These are phyloP conservation scores for Ylistrum balloti DNA, from an alignment of 1,140 invertebrate species.

Conservation along the genomic window DNA sequence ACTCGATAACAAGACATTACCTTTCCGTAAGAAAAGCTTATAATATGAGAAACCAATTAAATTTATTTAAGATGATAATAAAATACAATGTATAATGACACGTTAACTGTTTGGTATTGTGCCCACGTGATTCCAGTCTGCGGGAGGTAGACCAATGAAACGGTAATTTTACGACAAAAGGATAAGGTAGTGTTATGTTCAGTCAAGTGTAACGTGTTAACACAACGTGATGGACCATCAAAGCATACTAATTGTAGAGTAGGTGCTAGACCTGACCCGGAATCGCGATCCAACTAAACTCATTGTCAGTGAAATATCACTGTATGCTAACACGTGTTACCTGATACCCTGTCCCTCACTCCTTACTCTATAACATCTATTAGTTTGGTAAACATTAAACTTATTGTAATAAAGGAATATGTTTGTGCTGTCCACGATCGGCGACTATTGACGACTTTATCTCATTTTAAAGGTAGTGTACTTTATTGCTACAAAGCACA, in stretches of 20 bases:
- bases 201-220: neutral
- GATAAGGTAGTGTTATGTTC: neutral
- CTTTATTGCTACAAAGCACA: neutral
- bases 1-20: too few relatives aligned
- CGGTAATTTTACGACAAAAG: neutral
- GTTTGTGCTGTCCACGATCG: neutral
- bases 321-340: conserved; percentile 26
- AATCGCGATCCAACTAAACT: neutral
- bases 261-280: conserved; percentile 4
- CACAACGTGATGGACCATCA: neutral
- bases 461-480: conserved; percentile 14
- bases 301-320: neutral
- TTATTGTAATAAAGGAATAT: conserved; percentile 6
- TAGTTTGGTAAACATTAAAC: conserved; percentile 36
- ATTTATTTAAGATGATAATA: neutral
- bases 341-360: neutral
- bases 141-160: neutral
- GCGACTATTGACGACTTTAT: neutral
- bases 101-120: neutral
- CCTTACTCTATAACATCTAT: neutral
- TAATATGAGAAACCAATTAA: too few relatives aligned
- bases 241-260: conserved; percentile 19
- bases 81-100: neutral
- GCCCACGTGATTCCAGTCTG: neutral
- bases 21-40: too few relatives aligned